Base-by-base conservation (phyloP, 2,113 vertebrate genomes). In the Catharus bicknelli region DNA sequence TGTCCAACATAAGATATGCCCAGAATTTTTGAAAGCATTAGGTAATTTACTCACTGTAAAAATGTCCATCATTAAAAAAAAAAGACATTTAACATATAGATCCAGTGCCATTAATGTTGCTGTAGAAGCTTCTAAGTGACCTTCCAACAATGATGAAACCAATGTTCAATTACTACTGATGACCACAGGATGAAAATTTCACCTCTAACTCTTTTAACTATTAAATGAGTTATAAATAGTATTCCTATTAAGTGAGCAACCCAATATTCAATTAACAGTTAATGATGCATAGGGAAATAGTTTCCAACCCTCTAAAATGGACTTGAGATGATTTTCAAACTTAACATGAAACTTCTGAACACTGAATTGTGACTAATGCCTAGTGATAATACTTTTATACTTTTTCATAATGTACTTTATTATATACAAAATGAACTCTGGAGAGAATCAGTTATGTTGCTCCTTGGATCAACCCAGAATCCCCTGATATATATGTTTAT, bases 151-250 rank as follows among this genome's bases (percentile, higher is more conserved):
- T 23, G 58, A 79, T 61, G 42, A 82, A 69, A 77, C 16, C 15
- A 59, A 64, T 48, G 9, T 10, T n/a, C 74, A 86, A 82, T 85
- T 94, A 85, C 78, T 89, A 76, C 30, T 93, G 90, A 92, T 90
- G 87, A 83, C 42, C 76, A 32, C 2, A 72, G 78, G 62, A 83
- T 45, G 12, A 93, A 91, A 89, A 90, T 95, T 94, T 95, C 70
- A 94, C 90, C 91, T 93, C 78, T 87, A 90, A 87, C 53, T 95
- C 91, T 84, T 93, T 43, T 67, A 72, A 79, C 66, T 84, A 68
- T 30, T 68, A 90, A 84, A 78, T 57, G 74, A 66, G 74, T 62
- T 90, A 94, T 94, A 95, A 96, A 95, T 95, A 95, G 84, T 43
- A 85, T 29, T 42, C 58, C 18, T 76, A 95, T 95, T 95, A 95